Evolutionary conservation across 2,113 vertebrate species (phyloP).

Genomic region (Plestiodon gilberti): DNA sequence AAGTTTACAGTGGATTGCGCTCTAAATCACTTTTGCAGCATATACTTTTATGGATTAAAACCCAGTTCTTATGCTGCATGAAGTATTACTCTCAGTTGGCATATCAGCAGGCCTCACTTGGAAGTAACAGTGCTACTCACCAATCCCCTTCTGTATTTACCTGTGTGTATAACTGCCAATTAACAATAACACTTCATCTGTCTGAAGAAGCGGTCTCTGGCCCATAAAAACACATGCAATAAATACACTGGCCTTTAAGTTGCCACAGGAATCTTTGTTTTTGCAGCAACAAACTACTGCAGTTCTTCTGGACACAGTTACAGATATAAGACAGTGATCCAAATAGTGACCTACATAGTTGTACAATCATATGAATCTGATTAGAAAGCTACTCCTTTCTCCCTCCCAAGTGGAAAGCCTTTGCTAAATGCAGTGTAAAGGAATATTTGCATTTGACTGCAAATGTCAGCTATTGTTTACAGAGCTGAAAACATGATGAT

Average conservation of each 20-base stretch:
- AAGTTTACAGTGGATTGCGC: too few species aligned
- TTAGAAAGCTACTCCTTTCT: background rate
- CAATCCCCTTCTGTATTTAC: background rate
- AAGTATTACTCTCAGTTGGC: background rate
- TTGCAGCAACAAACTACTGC: background rate
- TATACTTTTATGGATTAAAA: too few species aligned
- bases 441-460: slow-evolving; percentile 44
- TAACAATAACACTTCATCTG: background rate
- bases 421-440: slow-evolving; percentile 17
- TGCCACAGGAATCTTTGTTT: background rate
- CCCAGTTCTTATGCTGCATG: background rate
- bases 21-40: too few species aligned
- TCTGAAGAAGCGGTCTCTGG: background rate
- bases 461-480: slow-evolving; percentile 62
- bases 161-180: background rate
- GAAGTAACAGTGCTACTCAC: background rate
- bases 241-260: background rate
- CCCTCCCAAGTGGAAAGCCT: background rate
- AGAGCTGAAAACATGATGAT: slow-evolving; percentile 58
- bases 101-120: background rate
- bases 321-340: background rate
- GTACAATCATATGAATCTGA: background rate
- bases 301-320: background rate
- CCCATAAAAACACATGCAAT: background rate
- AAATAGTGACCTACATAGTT: background rate